Base-by-base conservation (phyloP, 2,797 vertebrate species). In the Avahi laniger region DNA sequence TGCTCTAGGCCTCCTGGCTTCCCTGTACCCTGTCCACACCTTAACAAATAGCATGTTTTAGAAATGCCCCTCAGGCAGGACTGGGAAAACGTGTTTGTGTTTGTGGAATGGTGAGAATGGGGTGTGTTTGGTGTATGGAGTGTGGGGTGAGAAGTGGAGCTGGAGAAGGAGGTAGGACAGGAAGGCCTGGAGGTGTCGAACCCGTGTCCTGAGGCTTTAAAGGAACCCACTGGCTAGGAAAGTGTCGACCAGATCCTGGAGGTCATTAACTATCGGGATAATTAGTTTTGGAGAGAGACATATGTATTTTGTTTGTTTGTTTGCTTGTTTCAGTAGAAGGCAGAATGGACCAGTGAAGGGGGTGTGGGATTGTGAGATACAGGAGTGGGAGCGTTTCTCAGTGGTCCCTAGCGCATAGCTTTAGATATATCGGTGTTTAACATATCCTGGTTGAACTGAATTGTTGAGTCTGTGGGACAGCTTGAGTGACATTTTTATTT, bases 401-500 rank as follows among this genome's bases (percentile, higher is more conserved):
- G 0, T 4, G 8, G 54, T 14, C 17, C 28, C 81, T 69, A 11
- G 14, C 46, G 4, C 33, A 35, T 59, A 50, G n/a, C 48, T 82
- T 43, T 54, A 33, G 48, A 2, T n/a, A 28, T 12, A 35, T 43
- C 12, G 6, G 4, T 46, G 1, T 80, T 83, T 65, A 46, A 70
- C 43, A 38, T 46, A 14, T 61, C 70, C 50, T 28, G 18, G 35
- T n/a, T 73, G 73, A 76, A 38, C 72, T 46, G 61, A 91, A 43
- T 75, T 72, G 65, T 83, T 50, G 83, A 81, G 52, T 92, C 57
- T 48, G 18, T 67, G 54, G 35, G 91, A 85, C 69, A 78, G 26
- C 30, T 63, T 79, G 72, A 96, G 85, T 82, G 93, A 65, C 72
- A 73, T 90, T 88, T 97, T 97, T 92, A 92, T 84, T 35, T 48